Evolutionary conservation across 2,113 vertebrate species (phyloP), one percentile per base, ranked within the genome.

Genomic region (Diadophis punctatus): DNA sequence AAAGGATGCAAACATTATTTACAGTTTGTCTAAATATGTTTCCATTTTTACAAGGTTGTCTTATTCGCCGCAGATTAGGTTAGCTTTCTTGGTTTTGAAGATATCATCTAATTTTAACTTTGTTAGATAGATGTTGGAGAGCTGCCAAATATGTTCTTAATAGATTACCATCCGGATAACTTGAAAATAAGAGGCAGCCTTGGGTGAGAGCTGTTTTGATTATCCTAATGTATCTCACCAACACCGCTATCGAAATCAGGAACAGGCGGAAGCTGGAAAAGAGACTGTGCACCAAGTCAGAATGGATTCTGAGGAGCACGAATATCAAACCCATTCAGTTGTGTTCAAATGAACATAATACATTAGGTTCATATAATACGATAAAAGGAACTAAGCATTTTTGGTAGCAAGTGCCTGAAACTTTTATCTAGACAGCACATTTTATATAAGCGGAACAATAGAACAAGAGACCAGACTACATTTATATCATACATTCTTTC

Each of bases 1-100:
- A 94, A 11, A 93, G 46, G 46, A 93, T 96, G 88, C 89, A 95
- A 90, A 55, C 92, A 95, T 90, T 95, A 94, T 93, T 96, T 94
- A 88, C 86, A 86, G 27, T 91, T 90, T 52, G 52, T 86, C 74
- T 46, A 80, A 93, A 68, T 58, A 63, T 86, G 46, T 48, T 43
- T n/a, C 91, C 27, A 91, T 6, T 4, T 23, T 90, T 94, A 80
- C 60, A 88, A 1, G 9, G 49, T 60, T 89, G 22, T 22, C 48
- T 49, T 23, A 27, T 85, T 58, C 20, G 10, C 7, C 49, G 53
- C 34, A 30, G 18, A 34, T 48, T 89, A 53, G 48, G 10, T 85
- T 60, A 55, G 49, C 16, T 1, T 48, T 34, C 27, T 55, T 27
- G 7, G 34, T 90, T 55, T 74, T 23, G 30, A 90, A 90, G 30